Evolutionary conservation across 2,113 vertebrate species (phyloP).

Genomic region (Oplegnathus fasciatus): DNA sequence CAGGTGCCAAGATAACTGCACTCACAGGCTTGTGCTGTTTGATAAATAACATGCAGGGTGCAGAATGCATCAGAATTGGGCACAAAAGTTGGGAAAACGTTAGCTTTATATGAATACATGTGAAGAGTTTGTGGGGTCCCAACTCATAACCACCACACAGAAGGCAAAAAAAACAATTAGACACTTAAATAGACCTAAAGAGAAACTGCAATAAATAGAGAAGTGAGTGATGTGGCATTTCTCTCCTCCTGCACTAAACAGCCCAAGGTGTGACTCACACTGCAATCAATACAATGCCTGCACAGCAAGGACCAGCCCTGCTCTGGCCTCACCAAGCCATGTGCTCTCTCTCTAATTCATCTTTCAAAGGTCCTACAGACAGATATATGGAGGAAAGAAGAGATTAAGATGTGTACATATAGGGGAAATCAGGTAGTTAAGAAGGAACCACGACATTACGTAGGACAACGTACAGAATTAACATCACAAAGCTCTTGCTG

Average conservation of each 20-base stretch:
- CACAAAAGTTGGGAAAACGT: constrained; percentile 1
- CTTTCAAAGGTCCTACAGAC: constrained; percentile 77
- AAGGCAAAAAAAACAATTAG: constrained; percentile 60
- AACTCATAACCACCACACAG: constrained; percentile 22
- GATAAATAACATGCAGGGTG: constrained; percentile 5
- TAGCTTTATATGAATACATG: background rate
- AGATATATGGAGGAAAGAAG: constrained; percentile 56
- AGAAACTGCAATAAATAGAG: constrained; percentile 73
- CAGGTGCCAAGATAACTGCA: constrained; percentile 25
- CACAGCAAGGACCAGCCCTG: constrained; percentile 74
- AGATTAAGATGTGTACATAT: constrained; percentile 63
- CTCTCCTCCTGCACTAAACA: constrained; percentile 81
- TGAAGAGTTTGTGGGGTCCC: background rate
- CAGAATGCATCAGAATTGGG: constrained; percentile 14
- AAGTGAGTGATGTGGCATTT: constrained; percentile 83
- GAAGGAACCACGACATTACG: constrained; percentile 42
- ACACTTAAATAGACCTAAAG: constrained; percentile 54
- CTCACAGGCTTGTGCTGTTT: constrained; percentile 6
- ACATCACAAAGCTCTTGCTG: constrained; percentile 1
- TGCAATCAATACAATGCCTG: constrained; percentile 83
- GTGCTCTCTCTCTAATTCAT: constrained; percentile 76
- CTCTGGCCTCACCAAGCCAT: constrained; percentile 73
- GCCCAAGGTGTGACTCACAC: constrained; percentile 83
- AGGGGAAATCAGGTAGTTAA: constrained; percentile 45
- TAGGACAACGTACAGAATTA: background rate